These are phyloP conservation scores for Neoarius graeffei DNA, from an alignment of 2,113 vertebrate species.

Conservation along the genomic window DNA sequence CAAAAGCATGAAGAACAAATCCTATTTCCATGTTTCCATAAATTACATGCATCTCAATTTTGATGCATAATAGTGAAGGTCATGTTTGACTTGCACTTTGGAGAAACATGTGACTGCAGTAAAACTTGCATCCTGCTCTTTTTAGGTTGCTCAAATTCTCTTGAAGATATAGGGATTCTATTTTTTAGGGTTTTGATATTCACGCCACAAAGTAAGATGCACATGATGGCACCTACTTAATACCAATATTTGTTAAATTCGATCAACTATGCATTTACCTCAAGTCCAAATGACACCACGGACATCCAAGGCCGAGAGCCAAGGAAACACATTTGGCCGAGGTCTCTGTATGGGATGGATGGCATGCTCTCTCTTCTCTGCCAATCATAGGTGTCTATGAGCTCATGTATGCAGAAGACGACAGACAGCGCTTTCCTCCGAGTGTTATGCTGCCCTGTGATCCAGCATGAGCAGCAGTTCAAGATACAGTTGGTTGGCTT, in stretches of 20 bases:
- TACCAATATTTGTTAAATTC: slow-evolving; percentile 1
- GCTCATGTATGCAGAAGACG: neutral
- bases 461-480: neutral
- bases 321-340: neutral
- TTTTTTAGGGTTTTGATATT: neutral
- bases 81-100: neutral
- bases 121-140: neutral
- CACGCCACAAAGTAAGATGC: neutral
- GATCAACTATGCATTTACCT: neutral
- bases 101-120: neutral
- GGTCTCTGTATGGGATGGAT: neutral
- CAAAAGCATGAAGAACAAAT: neutral
- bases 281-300: too few species aligned
- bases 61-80: neutral
- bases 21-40: slow-evolving; percentile 12
- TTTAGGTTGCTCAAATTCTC: neutral
- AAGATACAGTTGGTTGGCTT: neutral
- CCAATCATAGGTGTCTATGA: neutral
- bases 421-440: neutral
- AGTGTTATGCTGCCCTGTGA: neutral
- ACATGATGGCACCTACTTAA: neutral
- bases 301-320: neutral
- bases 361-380: neutral
- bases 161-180: neutral
- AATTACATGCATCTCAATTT: slow-evolving; percentile 1